These are phyloP conservation scores for Tipula confusa DNA, from an alignment of 2,888 invertebrate species.

Conservation along the genomic window DNA sequence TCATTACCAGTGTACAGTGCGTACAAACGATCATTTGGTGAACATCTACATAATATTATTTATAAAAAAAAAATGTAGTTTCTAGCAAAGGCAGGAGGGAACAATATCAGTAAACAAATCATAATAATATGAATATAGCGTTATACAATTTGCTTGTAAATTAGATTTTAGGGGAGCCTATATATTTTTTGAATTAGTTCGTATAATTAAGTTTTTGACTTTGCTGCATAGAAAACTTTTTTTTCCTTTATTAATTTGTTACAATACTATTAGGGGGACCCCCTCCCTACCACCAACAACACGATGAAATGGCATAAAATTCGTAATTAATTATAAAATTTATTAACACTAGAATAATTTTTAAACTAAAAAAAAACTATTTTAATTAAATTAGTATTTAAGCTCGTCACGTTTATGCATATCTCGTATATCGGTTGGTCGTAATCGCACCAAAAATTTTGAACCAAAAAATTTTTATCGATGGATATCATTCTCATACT, in stretches of 20 bases:
- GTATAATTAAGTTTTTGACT: background rate
- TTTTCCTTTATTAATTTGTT: background rate
- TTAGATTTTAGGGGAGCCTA: background rate
- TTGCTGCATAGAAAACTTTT: background rate
- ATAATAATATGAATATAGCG: background rate
- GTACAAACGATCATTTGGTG: background rate
- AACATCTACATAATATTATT: too few species aligned
- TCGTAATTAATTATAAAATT: background rate
- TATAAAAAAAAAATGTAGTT: too few species aligned
- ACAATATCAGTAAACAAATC: background rate
- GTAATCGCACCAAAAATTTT: background rate
- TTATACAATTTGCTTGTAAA: background rate
- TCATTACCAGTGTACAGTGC: background rate
- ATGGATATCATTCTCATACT: conserved; percentile 4
- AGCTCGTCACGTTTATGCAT: background rate
- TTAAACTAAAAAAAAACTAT: background rate
- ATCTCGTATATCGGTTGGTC: too few species aligned
- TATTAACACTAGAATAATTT: background rate
- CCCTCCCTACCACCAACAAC: background rate
- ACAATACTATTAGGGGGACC: background rate
- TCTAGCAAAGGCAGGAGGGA: background rate
- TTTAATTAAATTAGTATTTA: background rate
- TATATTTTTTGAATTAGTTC: background rate
- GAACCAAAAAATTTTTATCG: background rate
- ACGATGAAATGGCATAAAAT: background rate